Percentiles rank a stretch among this genome's conserved stretches.
Conservation (phyloP, 2,113 vertebrate genomes). For the Odontophorus gujanensis region DNA sequence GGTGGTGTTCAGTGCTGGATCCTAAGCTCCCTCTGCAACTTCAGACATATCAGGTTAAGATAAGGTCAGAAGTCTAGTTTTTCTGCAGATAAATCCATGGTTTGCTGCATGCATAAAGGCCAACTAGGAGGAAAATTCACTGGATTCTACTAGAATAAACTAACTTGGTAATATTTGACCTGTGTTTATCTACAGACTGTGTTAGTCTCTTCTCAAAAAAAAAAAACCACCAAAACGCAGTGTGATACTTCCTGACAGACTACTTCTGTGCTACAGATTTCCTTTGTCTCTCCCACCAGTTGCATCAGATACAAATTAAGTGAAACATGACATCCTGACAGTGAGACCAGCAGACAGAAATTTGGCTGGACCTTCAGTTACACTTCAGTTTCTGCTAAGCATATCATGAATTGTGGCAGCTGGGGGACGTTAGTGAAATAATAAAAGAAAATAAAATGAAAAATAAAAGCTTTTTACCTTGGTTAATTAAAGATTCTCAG, state of each 20-base stretch:
- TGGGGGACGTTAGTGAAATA: conserved; percentile 71
- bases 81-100: background rate
- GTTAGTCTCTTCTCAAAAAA: background rate
- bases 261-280: conserved; percentile 25
- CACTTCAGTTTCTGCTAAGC: conserved; percentile 71
- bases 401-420: conserved; percentile 72
- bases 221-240: background rate
- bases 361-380: conserved; percentile 61
- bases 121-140: background rate
- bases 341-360: conserved; percentile 66
- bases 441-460: conserved; percentile 57
- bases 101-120: background rate
- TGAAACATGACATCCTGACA: conserved; percentile 66
- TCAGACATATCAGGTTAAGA: background rate
- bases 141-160: background rate
- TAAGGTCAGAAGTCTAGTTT: background rate
- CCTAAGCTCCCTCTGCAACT: background rate
- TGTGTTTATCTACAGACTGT: background rate
- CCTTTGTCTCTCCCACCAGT: conserved; percentile 35
- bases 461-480: background rate
- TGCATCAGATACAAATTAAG: conserved; percentile 56
- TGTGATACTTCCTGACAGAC: background rate
- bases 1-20: background rate
- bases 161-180: background rate
- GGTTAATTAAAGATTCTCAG: conserved; percentile 55